Evolutionary conservation across 2,888 invertebrate species (phyloP).

Genomic region (Drosophila borborema): DNA sequence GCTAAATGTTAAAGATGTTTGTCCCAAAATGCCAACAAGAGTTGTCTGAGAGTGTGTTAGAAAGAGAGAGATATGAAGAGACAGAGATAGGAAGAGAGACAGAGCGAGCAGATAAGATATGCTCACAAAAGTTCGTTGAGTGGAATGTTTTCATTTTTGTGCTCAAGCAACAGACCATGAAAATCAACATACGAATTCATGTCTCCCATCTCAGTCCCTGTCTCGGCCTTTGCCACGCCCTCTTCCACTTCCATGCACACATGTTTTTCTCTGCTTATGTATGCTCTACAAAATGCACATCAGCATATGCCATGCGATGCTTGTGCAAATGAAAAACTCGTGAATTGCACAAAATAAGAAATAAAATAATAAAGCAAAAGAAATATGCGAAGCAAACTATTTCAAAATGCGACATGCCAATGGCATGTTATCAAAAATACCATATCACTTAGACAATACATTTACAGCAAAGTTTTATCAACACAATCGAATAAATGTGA

Average conservation of each 20-base stretch:
- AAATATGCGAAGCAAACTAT: conserved; percentile 19
- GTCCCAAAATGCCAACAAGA: conserved; percentile 16
- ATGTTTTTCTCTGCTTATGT: conserved; percentile 29
- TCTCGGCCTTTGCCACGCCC: not conserved
- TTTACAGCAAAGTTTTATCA: not conserved
- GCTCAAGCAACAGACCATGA: conserved; percentile 74
- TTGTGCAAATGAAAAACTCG: conserved; percentile 38
- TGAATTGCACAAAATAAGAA: conserved; percentile 22
- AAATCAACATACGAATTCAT: conserved; percentile 74
- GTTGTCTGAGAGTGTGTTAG: not conserved
- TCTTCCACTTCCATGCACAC: conserved; percentile 30
- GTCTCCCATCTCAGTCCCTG: conserved; percentile 1
- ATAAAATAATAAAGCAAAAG: conserved; percentile 14
- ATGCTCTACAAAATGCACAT: conserved; percentile 55
- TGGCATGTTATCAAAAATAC: conserved; percentile 6
- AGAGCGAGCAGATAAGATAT: conserved; percentile 60
- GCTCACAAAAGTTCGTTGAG: conserved; percentile 49
- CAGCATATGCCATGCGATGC: conserved; percentile 42
- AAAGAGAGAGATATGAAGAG: not conserved
- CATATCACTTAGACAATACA: conserved; percentile 2
- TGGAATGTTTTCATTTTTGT: conserved; percentile 81
- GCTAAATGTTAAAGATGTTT: conserved; percentile 61
- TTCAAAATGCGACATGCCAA: conserved; percentile 12
- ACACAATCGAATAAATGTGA: conserved; percentile 15
- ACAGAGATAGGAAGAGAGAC: not conserved